Base-by-base conservation (phyloP, 2,888 invertebrate species). In the Lithophane semibrunnea region DNA sequence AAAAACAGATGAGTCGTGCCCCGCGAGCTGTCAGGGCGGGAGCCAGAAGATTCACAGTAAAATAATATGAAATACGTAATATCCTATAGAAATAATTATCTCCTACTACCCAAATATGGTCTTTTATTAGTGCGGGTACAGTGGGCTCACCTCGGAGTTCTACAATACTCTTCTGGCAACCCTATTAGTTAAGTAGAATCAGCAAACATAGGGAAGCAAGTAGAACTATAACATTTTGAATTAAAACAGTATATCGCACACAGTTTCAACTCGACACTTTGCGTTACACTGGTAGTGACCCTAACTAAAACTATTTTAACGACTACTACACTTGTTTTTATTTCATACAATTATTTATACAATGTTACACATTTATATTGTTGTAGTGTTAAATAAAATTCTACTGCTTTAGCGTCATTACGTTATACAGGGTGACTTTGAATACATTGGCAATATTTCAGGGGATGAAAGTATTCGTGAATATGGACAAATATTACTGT, bases 281-380 rank as follows among this genome's bases (percentile, higher is more conserved):
- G 60, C 29, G 58, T 64, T 70, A 71, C 21, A n/a, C 18, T 21
- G 12, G 16, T 37, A 82, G 82, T 64, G 56, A 71, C 70, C 66
- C 63, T 21, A 68, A 60, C 77, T 82, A 21, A 47, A 82, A 85
- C 83, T 72, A 82, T 85, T 83, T 73, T 73, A 83, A 85, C 63
- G 73, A 77, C 71, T 47, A n/a, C 13, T 58, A 64, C 70, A 75
- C 47, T 73, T 29, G 76, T 73, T 85, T 82, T 78, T 77, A 83
- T 71, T 72, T 24, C n/a, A 42, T 58, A 29, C 56, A 47, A 52
- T 37, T 61, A 52, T 37, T 61, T 64, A 76, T 44, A 79, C 82
- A 67, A 52, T 63, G 76, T 52, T n/a, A 16, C 24, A 16, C 49
- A 52, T 76, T 82, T 58, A 82, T 61, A 76, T 44, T 47, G 42